phyloP scores from a whole-genome alignment of 2,797 vertebrate species.

The Sciaenops ocellatus region DNA sequence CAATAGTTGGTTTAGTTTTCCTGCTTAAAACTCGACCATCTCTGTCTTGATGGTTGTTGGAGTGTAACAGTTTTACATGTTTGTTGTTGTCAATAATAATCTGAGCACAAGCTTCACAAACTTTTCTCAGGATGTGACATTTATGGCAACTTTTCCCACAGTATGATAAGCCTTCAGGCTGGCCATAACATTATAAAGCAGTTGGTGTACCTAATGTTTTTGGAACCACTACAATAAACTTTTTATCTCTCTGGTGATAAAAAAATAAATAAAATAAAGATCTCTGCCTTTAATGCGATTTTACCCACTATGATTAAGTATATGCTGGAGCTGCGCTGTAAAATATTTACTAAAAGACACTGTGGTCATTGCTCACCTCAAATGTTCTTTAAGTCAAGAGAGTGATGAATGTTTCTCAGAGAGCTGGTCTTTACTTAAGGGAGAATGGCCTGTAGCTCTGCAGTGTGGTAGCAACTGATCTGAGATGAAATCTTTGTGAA shows the following conservation, averaged over 20 bases:
- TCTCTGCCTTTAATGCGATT: conserved; percentile 40
- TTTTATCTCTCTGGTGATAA: conserved; percentile 50
- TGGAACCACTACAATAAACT: conserved; percentile 41
- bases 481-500: conserved; percentile 25
- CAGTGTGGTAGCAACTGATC: conserved; percentile 11
- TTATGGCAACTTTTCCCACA: conserved; percentile 31
- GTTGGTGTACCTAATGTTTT: conserved; percentile 27
- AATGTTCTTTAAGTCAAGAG: conserved; percentile 48
- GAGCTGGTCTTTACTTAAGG: conserved; percentile 23
- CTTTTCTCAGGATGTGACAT: conserved; percentile 22
- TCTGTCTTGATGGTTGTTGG: conserved; percentile 4
- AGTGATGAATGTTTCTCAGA: conserved; percentile 42
- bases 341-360: conserved; percentile 59
- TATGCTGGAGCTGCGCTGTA: conserved; percentile 35
- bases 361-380: conserved; percentile 50
- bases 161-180: conserved; percentile 14
- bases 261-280: conserved; percentile 3
- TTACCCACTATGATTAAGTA: conserved; percentile 54
- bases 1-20: not conserved
- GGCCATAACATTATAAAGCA: conserved; percentile 19
- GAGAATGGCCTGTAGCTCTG: conserved; percentile 46
- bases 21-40: not conserved
- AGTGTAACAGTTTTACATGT: not conserved
- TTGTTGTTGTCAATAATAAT: conserved; percentile 10
- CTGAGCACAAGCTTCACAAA: conserved; percentile 28